These are phyloP conservation scores for Loxodonta africana DNA, from an alignment of 2,113 vertebrate species.

Conservation along the genomic window DNA sequence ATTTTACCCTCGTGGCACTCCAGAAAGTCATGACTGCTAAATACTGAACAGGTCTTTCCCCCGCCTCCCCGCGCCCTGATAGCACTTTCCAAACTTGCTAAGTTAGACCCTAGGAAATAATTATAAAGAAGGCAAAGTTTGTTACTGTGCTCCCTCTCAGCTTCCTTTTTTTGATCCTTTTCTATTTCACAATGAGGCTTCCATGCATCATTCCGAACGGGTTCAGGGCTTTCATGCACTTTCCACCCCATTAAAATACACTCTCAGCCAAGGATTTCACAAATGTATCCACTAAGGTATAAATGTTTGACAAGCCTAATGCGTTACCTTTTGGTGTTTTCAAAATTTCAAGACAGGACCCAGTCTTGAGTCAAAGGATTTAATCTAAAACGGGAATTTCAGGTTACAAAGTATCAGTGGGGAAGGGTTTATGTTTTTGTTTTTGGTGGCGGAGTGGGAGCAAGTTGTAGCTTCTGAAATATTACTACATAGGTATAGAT, in stretches of 20 bases:
- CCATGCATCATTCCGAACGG: background rate
- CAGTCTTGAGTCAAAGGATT: slow-evolving; percentile 26
- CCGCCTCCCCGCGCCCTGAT: background rate
- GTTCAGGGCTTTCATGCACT: background rate
- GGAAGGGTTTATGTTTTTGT: background rate
- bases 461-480: background rate
- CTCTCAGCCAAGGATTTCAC: background rate
- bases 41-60: background rate
- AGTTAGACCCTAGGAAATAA: background rate
- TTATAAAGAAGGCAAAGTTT: background rate
- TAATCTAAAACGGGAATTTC: slow-evolving; percentile 12
- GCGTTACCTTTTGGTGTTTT: background rate
- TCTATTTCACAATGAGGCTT: background rate
- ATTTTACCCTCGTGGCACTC: background rate
- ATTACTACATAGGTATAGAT: background rate
- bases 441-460: background rate
- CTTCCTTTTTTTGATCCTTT: background rate
- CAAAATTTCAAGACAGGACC: background rate
- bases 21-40: background rate
- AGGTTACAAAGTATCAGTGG: background rate
- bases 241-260: background rate
- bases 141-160: background rate
- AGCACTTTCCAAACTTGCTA: background rate
- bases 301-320: background rate
- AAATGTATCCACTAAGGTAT: background rate